Base-by-base conservation (phyloP, 2,888 invertebrate species). In the Rhogogaster chlorosoma region DNA sequence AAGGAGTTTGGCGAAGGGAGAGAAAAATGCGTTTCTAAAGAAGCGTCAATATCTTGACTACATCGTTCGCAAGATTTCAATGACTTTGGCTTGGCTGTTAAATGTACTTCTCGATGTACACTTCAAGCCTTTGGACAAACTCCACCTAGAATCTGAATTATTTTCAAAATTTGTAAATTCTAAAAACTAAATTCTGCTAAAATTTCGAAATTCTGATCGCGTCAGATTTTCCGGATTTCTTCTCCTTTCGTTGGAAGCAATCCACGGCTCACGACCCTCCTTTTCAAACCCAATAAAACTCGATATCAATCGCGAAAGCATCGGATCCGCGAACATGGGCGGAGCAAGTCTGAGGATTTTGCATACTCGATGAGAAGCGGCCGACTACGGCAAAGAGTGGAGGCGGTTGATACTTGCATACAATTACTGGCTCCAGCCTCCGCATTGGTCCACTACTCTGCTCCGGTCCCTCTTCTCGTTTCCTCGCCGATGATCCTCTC, bases 321-420 rank as follows among this genome's bases (percentile, higher is more conserved):
- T 10, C 61, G 22, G 22, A 80, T 36, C 80, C 12, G 77, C 38
- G 29, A 61, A 64, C 29, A 90, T 91, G 92, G 92, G 92, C 92
- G 92, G 92, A 91, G 92, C 91, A 85, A 88, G 85, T 87, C 87
- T 22, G 88, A 88, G 87, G 91, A 91, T 89, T 92, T 92, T 92
- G 92, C 92, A 92, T 92, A 92, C 90, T 87, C 91, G 90, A 92
- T 91, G 92, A 92, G 88, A 86, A 87, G 86, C 86, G 85, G 80
- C 85, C 87, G 85, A 87, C 80, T 36, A n/a, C 80, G 26, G 80
- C 18, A 67, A 70, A 67, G 83, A 83, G 88, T 87, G 90, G 91
- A 92, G 92, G 91, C 92, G 92, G 91, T 90, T 89, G 90, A 89
- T 89, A 90, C 92, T 93, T 93, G 93, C 93, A 93, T 93, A 93